phyloP scores from a whole-genome alignment of 2,113 vertebrate species.

The Eleginops maclovinus region DNA sequence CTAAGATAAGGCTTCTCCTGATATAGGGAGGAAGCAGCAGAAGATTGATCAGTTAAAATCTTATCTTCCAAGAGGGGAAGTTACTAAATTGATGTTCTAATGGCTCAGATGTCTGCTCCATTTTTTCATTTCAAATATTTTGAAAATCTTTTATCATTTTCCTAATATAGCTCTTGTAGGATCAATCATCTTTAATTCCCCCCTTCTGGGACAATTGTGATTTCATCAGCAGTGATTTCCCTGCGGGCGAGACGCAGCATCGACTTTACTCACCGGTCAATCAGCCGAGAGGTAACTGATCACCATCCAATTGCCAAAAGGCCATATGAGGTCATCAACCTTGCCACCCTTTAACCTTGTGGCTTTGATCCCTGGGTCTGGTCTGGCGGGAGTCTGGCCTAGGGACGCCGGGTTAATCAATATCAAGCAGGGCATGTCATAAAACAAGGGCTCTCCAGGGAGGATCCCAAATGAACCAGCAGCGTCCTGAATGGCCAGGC shows the following conservation, averaged over 20 bases:
- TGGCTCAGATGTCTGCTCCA: background rate
- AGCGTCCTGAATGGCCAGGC: constrained; percentile 39
- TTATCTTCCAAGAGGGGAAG: background rate
- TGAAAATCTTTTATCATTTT: constrained; percentile 10
- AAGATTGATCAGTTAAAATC: background rate
- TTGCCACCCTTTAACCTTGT: constrained; percentile 52
- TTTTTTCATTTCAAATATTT: constrained; percentile 22
- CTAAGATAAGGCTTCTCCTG: background rate
- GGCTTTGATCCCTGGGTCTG: constrained; percentile 49
- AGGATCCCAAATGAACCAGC: constrained; percentile 38
- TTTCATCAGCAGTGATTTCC: constrained; percentile 67
- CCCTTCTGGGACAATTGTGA: constrained; percentile 39
- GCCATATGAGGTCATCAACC: constrained; percentile 56
- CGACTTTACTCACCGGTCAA: constrained; percentile 55
- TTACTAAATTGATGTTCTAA: background rate
- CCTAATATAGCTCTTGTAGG: constrained; percentile 1
- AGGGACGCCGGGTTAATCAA: constrained; percentile 65
- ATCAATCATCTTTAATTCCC: constrained; percentile 24
- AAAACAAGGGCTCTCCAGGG: constrained; percentile 54
- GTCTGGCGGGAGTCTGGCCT: constrained; percentile 63
- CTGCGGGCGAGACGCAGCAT: constrained; percentile 47
- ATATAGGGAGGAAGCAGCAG: background rate
- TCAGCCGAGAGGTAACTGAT: constrained; percentile 63
- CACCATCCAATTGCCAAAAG: constrained; percentile 53
- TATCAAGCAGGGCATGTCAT: constrained; percentile 47